Conservation (phyloP, 2,113 vertebrate genomes). For the Nymphicus hollandicus region DNA sequence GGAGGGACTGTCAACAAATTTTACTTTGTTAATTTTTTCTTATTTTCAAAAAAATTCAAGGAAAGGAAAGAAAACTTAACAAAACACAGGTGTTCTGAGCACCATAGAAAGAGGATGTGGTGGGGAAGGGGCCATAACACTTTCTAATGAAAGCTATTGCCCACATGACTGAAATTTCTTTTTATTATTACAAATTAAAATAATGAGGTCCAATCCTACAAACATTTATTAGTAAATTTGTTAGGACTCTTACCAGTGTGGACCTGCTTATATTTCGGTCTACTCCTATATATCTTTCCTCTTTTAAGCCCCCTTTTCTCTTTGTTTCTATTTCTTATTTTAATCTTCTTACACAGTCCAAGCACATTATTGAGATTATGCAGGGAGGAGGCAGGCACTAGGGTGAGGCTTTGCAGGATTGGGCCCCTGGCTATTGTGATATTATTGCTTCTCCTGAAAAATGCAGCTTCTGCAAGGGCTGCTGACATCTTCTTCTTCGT, state of each 20-base stretch:
- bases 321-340: constrained; percentile 13
- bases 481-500: neutral
- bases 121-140: constrained; percentile 12
- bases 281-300: neutral
- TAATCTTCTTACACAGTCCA: neutral
- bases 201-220: neutral
- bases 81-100: constrained; percentile 62
- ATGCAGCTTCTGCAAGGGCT: neutral
- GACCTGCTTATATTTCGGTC: neutral
- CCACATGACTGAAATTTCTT: neutral
- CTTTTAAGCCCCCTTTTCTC: neutral
- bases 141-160: constrained; percentile 1
- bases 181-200: neutral
- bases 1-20: constrained; percentile 76
- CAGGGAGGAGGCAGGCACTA: neutral
- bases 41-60: constrained; percentile 67
- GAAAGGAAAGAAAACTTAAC: neutral
- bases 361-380: neutral
- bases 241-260: neutral
- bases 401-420: neutral
- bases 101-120: neutral
- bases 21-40: constrained; percentile 79
- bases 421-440: neutral
- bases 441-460: neutral
- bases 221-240: neutral